Evolutionary conservation across 2,113 vertebrate genomes (phyloP).

Genomic region (Eupsittula cactorum): DNA sequence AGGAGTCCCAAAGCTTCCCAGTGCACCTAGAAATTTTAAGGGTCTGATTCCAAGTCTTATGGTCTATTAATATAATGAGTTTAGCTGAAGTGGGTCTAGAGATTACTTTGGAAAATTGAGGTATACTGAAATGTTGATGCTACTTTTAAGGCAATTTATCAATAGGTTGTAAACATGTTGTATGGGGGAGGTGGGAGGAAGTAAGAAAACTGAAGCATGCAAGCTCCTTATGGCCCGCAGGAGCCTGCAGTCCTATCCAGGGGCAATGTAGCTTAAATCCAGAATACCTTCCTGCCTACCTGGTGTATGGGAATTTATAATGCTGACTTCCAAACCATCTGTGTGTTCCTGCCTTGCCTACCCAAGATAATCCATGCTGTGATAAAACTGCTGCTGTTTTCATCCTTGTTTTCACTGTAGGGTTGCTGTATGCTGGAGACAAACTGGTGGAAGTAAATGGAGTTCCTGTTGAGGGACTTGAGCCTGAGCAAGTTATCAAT

Average conservation of each 20-base stretch:
- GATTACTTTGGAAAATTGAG: neutral
- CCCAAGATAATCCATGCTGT: neutral
- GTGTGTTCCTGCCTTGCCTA: neutral
- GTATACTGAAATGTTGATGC: neutral
- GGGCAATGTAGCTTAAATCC: neutral
- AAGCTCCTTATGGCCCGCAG: neutral
- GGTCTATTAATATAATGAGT: neutral
- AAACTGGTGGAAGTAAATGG: conserved; percentile 94
- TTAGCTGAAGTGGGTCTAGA: neutral
- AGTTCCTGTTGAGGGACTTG: conserved; percentile 88
- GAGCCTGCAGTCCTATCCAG: neutral
- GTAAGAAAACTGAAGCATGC: neutral
- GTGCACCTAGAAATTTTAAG: neutral
- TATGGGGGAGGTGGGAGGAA: neutral
- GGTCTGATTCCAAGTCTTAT: neutral
- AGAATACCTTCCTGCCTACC: neutral
- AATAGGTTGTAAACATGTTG: neutral
- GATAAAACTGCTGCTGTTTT: neutral
- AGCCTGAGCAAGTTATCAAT: conserved; percentile 94
- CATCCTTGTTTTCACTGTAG: conserved; percentile 64
- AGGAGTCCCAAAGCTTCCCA: neutral
- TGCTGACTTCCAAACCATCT: neutral
- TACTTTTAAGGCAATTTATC: neutral
- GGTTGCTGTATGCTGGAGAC: conserved; percentile 92
- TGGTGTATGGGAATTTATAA: neutral